phyloP scores from a whole-genome alignment of 1,140 invertebrate genomes.

The Diprion similis region DNA sequence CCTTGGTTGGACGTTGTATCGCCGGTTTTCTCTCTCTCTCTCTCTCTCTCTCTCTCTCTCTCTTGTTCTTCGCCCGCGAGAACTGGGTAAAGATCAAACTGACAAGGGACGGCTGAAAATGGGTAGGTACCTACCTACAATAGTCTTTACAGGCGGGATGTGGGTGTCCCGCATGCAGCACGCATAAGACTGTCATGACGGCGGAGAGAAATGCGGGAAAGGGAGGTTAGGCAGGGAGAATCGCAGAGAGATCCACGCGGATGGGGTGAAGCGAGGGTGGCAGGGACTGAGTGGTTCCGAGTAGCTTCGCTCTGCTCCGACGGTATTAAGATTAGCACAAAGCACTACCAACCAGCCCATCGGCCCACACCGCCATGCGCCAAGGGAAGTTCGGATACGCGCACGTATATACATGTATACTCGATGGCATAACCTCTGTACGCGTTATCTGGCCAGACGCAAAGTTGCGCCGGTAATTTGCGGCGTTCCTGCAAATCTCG shows the following conservation, averaged over 20 bases:
- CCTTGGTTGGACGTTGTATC: not conserved
- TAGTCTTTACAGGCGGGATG: not conserved
- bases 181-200: not conserved
- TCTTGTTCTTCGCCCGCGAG: not conserved
- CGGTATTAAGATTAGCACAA: constrained; percentile 7
- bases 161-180: not conserved
- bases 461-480: constrained; percentile 2
- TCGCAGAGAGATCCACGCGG: not conserved
- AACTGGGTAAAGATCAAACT: not conserved
- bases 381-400: not conserved
- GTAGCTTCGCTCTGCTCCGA: constrained; percentile 3
- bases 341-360: not conserved
- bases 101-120: not conserved
- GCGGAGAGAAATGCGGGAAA: not conserved
- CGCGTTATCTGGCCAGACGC: constrained; percentile 6
- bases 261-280: not conserved
- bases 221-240: not conserved
- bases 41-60: not conserved
- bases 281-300: constrained; percentile 1
- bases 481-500: constrained; percentile 1
- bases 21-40: not conserved
- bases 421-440: not conserved
- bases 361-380: not conserved
- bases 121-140: no score
- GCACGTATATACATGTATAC: not conserved